These are phyloP conservation scores for Isaurus tuberculatus DNA, from an alignment of 92 coral and sea anemone species.

Conservation along the genomic window DNA sequence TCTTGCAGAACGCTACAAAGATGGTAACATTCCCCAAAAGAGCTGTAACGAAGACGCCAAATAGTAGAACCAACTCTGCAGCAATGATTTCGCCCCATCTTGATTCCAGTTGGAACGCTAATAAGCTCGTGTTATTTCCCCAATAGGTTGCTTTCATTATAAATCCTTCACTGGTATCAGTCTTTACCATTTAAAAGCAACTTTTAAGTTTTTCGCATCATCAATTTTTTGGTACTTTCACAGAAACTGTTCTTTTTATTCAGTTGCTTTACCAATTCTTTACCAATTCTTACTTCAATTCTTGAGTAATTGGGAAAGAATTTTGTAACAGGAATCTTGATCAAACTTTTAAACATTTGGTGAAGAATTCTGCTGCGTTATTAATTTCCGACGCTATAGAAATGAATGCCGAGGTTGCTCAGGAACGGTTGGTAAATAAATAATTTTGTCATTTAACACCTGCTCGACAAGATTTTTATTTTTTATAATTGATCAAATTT, in stretches of 20 bases:
- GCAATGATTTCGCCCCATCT: conserved; percentile 45
- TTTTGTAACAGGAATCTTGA: too few species aligned
- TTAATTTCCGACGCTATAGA: background rate
- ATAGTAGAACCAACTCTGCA: conserved; percentile 25
- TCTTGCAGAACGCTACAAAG: conserved; percentile 27
- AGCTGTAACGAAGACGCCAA: background rate
- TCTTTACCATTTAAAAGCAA: background rate
- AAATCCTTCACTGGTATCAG: background rate
- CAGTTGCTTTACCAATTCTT: background rate
- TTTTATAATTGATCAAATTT: too few species aligned
- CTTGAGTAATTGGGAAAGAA: background rate
- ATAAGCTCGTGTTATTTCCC: conserved; percentile 1
- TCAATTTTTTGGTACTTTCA: background rate
- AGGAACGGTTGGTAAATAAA: conserved; percentile 25
- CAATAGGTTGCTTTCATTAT: conserved; percentile 4
- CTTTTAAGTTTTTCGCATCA: background rate
- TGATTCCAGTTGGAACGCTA: conserved; percentile 23
- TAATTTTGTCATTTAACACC: background rate
- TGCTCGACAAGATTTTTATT: background rate
- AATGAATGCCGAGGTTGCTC: background rate
- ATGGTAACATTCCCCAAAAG: conserved; percentile 16
- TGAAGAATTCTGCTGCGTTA: background rate
- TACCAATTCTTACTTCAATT: background rate
- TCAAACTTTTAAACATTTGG: background rate
- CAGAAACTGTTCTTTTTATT: background rate